Evolutionary conservation across 2,888 invertebrate genomes (phyloP).

Genomic region (Drosophila fungiperda): DNA sequence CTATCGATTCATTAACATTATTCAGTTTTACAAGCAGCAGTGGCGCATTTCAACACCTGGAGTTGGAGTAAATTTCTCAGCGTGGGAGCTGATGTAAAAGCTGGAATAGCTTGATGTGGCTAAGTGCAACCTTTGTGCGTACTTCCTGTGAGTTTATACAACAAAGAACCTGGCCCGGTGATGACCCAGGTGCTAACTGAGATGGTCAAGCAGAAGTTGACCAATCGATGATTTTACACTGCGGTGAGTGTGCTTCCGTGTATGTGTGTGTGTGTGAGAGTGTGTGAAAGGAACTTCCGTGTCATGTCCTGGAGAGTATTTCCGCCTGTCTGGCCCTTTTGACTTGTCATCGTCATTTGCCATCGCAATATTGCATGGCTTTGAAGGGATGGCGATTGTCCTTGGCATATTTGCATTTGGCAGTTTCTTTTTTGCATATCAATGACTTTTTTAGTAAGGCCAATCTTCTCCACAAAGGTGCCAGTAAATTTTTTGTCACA

Average conservation of each 20-base stretch:
- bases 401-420: slow-evolving; percentile 67
- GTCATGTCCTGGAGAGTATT: slow-evolving; percentile 57
- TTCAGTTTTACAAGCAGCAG: neutral
- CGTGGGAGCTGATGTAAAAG: slow-evolving; percentile 1
- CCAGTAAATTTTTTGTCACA: slow-evolving; percentile 28
- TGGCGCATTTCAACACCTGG: neutral
- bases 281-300: slow-evolving; percentile 64
- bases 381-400: slow-evolving; percentile 28
- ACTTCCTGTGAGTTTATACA: slow-evolving; percentile 58
- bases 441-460: slow-evolving; percentile 46
- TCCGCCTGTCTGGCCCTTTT: slow-evolving; percentile 55
- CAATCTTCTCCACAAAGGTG: slow-evolving; percentile 35
- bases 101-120: slow-evolving; percentile 30
- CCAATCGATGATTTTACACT: slow-evolving; percentile 56
- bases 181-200: slow-evolving; percentile 3
- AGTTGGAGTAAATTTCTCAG: slow-evolving; percentile 22
- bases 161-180: slow-evolving; percentile 28
- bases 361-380: slow-evolving; percentile 33
- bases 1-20: neutral
- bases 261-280: slow-evolving; percentile 16
- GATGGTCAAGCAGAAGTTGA: slow-evolving; percentile 57
- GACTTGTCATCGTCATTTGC: slow-evolving; percentile 68
- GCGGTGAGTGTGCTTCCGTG: slow-evolving; percentile 15
- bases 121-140: slow-evolving; percentile 61
- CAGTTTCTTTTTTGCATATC: slow-evolving; percentile 66